A percentile compares a stretch with the other conserved stretches of the same genome.
phyloP scores from a whole-genome alignment of 2,113 vertebrate species.

The Leptosomus discolor region DNA sequence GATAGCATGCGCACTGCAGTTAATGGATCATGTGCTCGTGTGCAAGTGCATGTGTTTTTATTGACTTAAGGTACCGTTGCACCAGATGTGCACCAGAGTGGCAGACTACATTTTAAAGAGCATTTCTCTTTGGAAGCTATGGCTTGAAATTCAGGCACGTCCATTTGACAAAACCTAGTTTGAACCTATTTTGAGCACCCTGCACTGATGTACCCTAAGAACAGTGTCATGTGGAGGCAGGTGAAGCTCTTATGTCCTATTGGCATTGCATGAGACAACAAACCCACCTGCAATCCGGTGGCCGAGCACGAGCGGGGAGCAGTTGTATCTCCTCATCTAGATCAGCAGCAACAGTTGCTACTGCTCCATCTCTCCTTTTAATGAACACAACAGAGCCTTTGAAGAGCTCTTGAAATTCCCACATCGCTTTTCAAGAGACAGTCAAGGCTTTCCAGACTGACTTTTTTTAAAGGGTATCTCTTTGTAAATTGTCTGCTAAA shows the following conservation, averaged over 20 bases:
- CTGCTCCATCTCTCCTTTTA: not conserved
- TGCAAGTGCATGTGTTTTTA: not conserved
- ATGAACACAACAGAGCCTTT: not conserved
- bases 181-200: not conserved
- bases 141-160: not conserved
- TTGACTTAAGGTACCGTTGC: not conserved
- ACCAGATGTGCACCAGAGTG: not conserved
- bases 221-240: not conserved
- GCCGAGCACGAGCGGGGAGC: not conserved
- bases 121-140: not conserved
- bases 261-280: not conserved
- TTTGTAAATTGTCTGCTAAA: not conserved
- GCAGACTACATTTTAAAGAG: not conserved
- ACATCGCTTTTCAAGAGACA: not conserved
- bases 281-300: not conserved
- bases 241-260: not conserved
- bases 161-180: not conserved
- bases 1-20: accelerated
- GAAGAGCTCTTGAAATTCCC: not conserved
- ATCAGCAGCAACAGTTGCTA: not conserved
- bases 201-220: not conserved
- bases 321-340: not conserved
- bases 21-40: not conserved
- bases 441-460: not conserved
- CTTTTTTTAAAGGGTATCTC: not conserved